A percentile compares a stretch with the other conserved stretches of the same genome.
Evolutionary conservation across 2,888 invertebrate species (phyloP).

Genomic region (Boloria selene): DNA sequence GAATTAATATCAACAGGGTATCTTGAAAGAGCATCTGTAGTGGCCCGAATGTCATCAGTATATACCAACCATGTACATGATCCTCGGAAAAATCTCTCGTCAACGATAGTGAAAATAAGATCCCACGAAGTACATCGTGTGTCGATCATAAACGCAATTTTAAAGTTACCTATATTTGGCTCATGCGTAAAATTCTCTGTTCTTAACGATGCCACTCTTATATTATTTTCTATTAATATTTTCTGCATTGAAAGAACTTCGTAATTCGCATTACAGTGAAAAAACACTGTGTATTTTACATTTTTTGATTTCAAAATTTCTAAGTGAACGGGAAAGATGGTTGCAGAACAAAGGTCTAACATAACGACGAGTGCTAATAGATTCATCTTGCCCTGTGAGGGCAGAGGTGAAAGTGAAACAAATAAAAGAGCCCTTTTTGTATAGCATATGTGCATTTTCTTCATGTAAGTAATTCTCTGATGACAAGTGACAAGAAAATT

Average conservation of each 20-base stretch:
- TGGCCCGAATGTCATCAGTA: slow-evolving; percentile 50
- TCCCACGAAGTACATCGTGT: slow-evolving; percentile 59
- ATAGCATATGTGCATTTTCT: background rate
- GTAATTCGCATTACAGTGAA: slow-evolving; percentile 52
- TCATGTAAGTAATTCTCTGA: slow-evolving; percentile 22
- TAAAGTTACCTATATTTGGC: slow-evolving; percentile 43
- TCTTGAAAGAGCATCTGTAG: slow-evolving; percentile 52
- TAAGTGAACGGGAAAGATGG: slow-evolving; percentile 47
- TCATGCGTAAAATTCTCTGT: slow-evolving; percentile 33
- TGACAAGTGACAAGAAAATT: slow-evolving; percentile 54
- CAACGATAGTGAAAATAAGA: slow-evolving; percentile 41
- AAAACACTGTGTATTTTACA: slow-evolving; percentile 53
- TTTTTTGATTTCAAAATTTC: slow-evolving; percentile 61
- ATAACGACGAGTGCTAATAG: slow-evolving; percentile 29
- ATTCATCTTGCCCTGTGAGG: slow-evolving; percentile 24
- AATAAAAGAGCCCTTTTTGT: slow-evolving; percentile 31
- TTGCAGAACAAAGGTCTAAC: slow-evolving; percentile 37
- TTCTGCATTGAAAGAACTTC: slow-evolving; percentile 48
- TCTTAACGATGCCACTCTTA: slow-evolving; percentile 44
- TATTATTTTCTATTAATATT: slow-evolving; percentile 48
- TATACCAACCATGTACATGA: slow-evolving; percentile 66
- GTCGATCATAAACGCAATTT: slow-evolving; percentile 59
- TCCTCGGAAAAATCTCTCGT: slow-evolving; percentile 48
- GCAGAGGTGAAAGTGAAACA: background rate
- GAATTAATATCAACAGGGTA: slow-evolving; percentile 72